Conservation (phyloP, 2,113 vertebrate species). For the Cairina moschata region DNA sequence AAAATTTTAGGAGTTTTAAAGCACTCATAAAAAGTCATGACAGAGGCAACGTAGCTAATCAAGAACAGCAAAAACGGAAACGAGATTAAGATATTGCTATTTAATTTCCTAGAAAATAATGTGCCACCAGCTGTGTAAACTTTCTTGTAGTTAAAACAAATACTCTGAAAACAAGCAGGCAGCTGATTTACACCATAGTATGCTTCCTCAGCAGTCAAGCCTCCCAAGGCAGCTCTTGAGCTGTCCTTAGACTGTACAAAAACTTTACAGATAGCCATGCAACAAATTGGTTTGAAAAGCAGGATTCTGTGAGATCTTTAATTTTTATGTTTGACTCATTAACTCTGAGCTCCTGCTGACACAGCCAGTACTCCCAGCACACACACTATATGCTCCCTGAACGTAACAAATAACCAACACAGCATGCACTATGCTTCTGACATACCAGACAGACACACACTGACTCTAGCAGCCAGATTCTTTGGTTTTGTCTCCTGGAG, state of each 20-base stretch:
- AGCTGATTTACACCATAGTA: slow-evolving; percentile 7
- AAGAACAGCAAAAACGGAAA: slow-evolving; percentile 29
- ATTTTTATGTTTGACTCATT: background rate
- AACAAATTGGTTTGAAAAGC: slow-evolving; percentile 14
- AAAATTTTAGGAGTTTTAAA: background rate
- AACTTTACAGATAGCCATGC: background rate
- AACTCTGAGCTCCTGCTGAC: slow-evolving; percentile 1
- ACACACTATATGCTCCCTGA: background rate
- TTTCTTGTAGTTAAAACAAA: slow-evolving; percentile 39
- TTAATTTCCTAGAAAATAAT: slow-evolving; percentile 62
- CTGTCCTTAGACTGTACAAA: background rate
- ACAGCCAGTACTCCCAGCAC: background rate
- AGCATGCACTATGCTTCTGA: background rate
- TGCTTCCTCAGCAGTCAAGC: slow-evolving; percentile 1
- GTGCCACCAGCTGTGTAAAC: slow-evolving; percentile 42
- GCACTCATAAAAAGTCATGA: background rate
- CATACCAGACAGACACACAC: background rate
- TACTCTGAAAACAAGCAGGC: slow-evolving; percentile 28
- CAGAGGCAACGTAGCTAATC: background rate
- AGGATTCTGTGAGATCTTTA: background rate
- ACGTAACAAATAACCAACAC: background rate
- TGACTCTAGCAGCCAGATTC: background rate
- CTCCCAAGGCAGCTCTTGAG: background rate
- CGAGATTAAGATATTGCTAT: background rate
- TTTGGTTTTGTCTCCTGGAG: slow-evolving; percentile 9